phyloP scores from a whole-genome alignment of 2,113 vertebrate species.

The Rostratula benghalensis region DNA sequence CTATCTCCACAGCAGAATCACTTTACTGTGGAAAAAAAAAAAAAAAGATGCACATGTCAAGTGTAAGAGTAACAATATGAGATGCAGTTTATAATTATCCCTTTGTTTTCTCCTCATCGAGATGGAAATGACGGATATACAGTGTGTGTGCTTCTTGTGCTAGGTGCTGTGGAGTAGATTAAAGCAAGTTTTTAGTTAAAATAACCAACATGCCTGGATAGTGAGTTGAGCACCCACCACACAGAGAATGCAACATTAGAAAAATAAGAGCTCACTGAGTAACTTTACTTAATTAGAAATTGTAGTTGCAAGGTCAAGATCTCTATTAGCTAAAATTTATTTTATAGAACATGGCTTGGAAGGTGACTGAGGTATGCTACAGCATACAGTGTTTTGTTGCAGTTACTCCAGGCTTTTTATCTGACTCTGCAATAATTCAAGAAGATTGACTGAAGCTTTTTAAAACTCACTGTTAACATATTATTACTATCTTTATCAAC shows the following conservation, averaged over 20 bases:
- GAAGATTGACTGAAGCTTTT: background rate
- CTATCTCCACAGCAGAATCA: constrained; percentile 81
- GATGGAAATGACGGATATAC: constrained; percentile 58
- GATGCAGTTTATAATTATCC: constrained; percentile 81
- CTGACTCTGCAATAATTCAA: background rate
- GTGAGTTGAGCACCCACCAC: background rate
- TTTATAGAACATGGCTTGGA: background rate
- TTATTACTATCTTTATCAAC: background rate
- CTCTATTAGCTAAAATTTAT: constrained; percentile 2
- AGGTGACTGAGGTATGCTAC: background rate
- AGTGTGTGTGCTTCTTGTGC: constrained; percentile 6
- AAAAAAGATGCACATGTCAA: constrained; percentile 73
- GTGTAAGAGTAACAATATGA: constrained; percentile 76
- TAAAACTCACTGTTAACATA: background rate
- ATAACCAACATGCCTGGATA: background rate
- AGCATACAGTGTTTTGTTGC: background rate
- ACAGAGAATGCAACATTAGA: background rate
- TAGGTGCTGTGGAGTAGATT: constrained; percentile 50
- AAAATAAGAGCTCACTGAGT: background rate
- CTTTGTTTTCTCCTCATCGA: constrained; percentile 76
- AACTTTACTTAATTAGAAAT: constrained; percentile 33
- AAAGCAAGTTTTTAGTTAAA: constrained; percentile 27
- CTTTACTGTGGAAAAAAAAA: constrained; percentile 73
- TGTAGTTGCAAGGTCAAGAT: background rate
- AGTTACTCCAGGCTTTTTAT: background rate